Evolutionary conservation across 2,888 invertebrate genomes (phyloP).

Genomic region (Aspidapion aeneum): DNA sequence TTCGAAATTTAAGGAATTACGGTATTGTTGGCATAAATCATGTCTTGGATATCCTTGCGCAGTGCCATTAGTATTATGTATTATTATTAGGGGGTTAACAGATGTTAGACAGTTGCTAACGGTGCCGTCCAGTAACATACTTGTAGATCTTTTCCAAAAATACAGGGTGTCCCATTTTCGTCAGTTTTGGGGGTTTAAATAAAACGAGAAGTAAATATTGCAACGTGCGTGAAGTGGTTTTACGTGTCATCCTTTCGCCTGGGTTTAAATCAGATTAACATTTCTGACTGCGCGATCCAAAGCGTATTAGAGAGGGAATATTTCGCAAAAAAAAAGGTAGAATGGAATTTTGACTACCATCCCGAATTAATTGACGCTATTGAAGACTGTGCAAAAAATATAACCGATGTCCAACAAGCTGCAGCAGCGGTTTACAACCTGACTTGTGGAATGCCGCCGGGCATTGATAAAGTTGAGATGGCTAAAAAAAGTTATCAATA

Average conservation of each 20-base stretch:
- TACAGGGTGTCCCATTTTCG: too few species aligned
- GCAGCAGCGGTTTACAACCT: conserved; percentile 43
- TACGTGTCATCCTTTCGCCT: conserved; percentile 40
- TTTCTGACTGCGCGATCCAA: conserved; percentile 51
- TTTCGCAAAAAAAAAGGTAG: not conserved
- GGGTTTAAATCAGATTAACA: conserved; percentile 46
- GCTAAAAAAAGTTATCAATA: conserved; percentile 49
- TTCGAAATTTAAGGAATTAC: conserved; percentile 35
- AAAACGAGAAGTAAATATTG: conserved; percentile 29
- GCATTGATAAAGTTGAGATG: conserved; percentile 52
- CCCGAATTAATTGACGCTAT: conserved; percentile 42
- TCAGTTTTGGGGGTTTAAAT: too few species aligned
- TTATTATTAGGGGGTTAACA: too few species aligned
- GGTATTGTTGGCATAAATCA: conserved; percentile 36
- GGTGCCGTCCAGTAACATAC: too few species aligned
- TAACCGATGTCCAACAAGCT: conserved; percentile 42
- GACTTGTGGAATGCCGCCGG: conserved; percentile 38
- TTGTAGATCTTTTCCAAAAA: too few species aligned
- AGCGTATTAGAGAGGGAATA: conserved; percentile 5
- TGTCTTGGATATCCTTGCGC: too few species aligned
- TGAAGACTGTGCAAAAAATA: conserved; percentile 44
- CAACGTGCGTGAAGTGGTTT: conserved; percentile 47
- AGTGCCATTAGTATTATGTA: too few species aligned
- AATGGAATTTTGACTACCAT: conserved; percentile 42
- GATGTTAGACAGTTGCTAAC: too few species aligned